Evolutionary conservation across 2,113 vertebrate species (phyloP).

Genomic region (Bothrops jararaca): DNA sequence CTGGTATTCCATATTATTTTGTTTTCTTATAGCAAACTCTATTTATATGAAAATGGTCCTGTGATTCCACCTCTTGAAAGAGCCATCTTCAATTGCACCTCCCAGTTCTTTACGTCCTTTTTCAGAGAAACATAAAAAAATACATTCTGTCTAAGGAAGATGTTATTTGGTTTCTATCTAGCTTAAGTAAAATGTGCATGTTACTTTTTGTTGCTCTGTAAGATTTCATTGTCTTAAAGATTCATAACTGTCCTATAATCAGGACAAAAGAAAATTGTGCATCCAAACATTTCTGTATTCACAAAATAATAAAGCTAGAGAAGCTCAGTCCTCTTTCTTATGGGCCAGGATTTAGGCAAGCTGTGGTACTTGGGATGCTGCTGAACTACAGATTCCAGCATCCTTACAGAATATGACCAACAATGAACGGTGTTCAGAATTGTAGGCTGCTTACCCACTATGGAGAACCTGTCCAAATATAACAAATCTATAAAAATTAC

Average conservation of each 20-base stretch:
- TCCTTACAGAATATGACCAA: neutral
- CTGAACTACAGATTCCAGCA: neutral
- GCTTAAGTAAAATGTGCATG: neutral
- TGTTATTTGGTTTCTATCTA: neutral
- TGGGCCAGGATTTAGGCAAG: neutral
- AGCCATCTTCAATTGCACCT: neutral
- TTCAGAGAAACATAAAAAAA: neutral
- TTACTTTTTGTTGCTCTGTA: neutral
- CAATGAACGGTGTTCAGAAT: neutral
- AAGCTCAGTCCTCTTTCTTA: neutral
- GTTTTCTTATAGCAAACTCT: neutral
- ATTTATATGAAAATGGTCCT: neutral
- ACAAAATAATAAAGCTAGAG: too few relatives aligned
- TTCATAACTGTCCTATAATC: neutral
- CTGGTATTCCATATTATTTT: constrained; percentile 36
- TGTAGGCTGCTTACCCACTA: neutral
- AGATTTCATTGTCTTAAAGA: neutral
- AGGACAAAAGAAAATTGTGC: neutral
- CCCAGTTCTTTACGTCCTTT: neutral
- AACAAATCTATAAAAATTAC: neutral
- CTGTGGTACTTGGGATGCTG: neutral
- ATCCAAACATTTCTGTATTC: neutral
- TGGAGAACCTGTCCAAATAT: neutral
- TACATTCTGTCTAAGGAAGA: neutral
- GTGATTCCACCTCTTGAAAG: constrained; percentile 3